phyloP scores from a whole-genome alignment of 2,113 vertebrate species.

The Nerophis ophidion region DNA sequence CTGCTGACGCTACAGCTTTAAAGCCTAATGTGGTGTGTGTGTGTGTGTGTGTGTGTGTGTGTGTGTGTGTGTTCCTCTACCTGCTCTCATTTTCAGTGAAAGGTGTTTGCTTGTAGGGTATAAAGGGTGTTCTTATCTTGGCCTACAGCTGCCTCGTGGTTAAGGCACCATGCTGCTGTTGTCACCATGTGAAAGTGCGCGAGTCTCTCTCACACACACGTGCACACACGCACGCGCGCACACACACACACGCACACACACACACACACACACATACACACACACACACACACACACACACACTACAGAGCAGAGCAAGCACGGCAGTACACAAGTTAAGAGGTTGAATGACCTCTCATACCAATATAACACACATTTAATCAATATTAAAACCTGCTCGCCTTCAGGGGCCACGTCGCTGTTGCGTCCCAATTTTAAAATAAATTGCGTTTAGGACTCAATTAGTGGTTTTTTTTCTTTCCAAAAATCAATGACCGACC shows the following conservation, averaged over 20 bases:
- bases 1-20: neutral
- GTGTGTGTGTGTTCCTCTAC: neutral
- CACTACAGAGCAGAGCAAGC: neutral
- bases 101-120: conserved; percentile 36
- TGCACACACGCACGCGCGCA: neutral
- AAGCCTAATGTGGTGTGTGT: neutral
- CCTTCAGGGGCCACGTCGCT: too few relatives aligned
- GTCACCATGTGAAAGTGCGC: conserved; percentile 40
- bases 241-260: conserved; percentile 1
- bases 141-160: conserved; percentile 50
- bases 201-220: conserved; percentile 3
- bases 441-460: conserved; percentile 9
- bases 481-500: conserved; percentile 10
- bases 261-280: conserved; percentile 10
- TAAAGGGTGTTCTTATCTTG: conserved; percentile 57
- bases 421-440: neutral
- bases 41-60: neutral
- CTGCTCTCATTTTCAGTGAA: conserved; percentile 29
- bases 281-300: conserved; percentile 4
- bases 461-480: conserved; percentile 17
- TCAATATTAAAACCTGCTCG: too few relatives aligned
- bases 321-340: too few relatives aligned
- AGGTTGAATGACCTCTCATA: too few relatives aligned
- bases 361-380: too few relatives aligned
- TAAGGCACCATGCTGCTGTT: conserved; percentile 21